Evolutionary conservation across 2,797 vertebrate species (phyloP).

Genomic region (Hydrolagus colliei): DNA sequence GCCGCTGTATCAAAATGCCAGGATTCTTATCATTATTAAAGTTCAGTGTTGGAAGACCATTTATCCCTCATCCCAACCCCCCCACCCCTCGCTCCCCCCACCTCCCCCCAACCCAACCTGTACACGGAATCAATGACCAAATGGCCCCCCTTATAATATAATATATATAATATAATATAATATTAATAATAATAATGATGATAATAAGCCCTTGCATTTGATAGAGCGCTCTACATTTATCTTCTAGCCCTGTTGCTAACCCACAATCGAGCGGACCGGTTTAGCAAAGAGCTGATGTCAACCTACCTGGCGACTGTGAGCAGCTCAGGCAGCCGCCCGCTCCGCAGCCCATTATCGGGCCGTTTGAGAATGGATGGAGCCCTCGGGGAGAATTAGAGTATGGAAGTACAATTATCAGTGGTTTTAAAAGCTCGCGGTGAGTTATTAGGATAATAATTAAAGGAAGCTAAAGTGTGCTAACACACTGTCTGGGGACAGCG

Average conservation of each 20-base stretch:
- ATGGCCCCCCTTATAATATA: no score
- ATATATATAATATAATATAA: no score
- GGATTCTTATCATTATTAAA: no score
- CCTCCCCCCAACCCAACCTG: background rate
- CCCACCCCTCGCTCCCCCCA: background rate
- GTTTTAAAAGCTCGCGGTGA: background rate
- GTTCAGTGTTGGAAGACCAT: no score
- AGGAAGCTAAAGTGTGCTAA: background rate
- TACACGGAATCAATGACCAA: background rate
- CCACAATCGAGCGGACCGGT: background rate
- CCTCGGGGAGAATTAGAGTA: background rate
- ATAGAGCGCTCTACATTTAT: no score
- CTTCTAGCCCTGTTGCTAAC: no score
- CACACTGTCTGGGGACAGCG: background rate
- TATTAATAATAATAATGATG: no score
- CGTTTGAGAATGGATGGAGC: constrained; percentile 7
- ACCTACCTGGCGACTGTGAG: background rate
- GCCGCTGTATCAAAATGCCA: no score
- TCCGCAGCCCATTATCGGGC: background rate
- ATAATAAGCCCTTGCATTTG: no score
- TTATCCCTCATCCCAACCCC: background rate
- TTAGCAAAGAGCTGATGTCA: background rate
- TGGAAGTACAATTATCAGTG: background rate
- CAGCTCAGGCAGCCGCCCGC: background rate
- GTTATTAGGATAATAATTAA: constrained; percentile 3